Evolutionary conservation across 2,888 invertebrate species (phyloP).

Genomic region (Lasioglossum figueresi): DNA sequence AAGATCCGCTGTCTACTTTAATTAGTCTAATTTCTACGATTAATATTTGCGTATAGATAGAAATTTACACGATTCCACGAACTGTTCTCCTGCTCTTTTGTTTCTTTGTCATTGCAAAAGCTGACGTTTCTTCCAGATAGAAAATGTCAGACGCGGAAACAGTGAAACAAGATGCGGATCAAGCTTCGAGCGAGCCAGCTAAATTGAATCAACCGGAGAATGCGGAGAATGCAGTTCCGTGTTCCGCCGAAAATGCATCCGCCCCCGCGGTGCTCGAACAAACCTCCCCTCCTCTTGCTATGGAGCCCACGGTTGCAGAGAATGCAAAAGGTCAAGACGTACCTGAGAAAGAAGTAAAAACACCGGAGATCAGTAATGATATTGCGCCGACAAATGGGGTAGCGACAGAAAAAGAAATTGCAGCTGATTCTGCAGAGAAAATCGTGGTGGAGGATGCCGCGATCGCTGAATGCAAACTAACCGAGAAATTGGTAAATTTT

Average conservation of each 20-base stretch:
- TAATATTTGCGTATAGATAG: neutral
- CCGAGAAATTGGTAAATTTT: neutral
- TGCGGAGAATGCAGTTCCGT: neutral
- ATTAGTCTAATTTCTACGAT: too few species aligned
- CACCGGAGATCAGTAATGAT: neutral
- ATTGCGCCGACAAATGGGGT: neutral
- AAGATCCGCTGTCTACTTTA: too few species aligned
- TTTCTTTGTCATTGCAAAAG: conserved; percentile 19
- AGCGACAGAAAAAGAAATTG: neutral
- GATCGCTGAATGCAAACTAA: neutral
- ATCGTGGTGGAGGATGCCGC: neutral
- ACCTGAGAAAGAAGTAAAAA: neutral
- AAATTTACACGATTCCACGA: neutral
- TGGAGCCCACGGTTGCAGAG: neutral
- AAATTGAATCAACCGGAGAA: conserved; percentile 11
- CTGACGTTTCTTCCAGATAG: conserved; percentile 51
- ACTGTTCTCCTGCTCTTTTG: conserved; percentile 27
- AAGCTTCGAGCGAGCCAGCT: conserved; percentile 47
- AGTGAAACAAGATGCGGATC: conserved; percentile 60
- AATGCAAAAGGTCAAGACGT: neutral
- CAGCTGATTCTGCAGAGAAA: neutral
- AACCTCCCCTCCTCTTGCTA: neutral
- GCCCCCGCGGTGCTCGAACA: neutral
- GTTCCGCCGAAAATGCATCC: conserved; percentile 2
- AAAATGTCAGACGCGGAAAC: conserved; percentile 69